A percentile compares a stretch with the other conserved stretches of the same genome.
Conservation (phyloP, 1,140 invertebrate species). For the Drosophila prosaltans region DNA sequence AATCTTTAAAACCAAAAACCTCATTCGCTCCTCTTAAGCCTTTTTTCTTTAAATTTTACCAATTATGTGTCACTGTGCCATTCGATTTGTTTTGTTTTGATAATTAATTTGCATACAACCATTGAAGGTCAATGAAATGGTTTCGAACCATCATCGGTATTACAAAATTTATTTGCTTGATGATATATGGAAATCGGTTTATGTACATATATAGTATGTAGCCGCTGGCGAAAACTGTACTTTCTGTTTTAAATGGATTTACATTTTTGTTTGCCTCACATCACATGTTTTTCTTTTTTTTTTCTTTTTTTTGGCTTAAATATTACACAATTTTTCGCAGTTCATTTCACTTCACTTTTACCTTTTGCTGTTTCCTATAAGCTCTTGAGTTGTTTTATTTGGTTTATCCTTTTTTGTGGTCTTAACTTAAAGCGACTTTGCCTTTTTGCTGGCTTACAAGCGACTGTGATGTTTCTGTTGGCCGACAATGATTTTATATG, state of each 20-base stretch:
- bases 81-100: constrained; percentile 52
- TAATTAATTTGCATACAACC: constrained; percentile 58
- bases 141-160: constrained; percentile 42
- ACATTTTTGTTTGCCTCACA: constrained; percentile 13
- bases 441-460: constrained; percentile 63
- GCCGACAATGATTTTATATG: constrained; percentile 74
- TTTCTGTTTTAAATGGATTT: constrained; percentile 34
- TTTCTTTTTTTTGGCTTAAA: constrained; percentile 11
- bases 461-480: constrained; percentile 67
- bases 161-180: constrained; percentile 38
- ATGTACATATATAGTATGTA: background rate
- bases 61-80: constrained; percentile 35
- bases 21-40: no score
- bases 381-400: constrained; percentile 44
- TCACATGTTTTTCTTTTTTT: constrained; percentile 47
- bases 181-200: constrained; percentile 56
- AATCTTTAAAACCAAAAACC: no score
- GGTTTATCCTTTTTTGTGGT: constrained; percentile 60
- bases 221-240: constrained; percentile 15
- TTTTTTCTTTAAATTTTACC: no score
- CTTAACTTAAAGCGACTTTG: constrained; percentile 54
- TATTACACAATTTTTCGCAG: constrained; percentile 65
- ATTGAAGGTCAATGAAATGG: constrained; percentile 77
- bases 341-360: constrained; percentile 77
- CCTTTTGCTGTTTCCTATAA: constrained; percentile 75